These are phyloP conservation scores for Temnothorax rugatulus DNA, from an alignment of 2,888 invertebrate genomes.

Conservation along the genomic window DNA sequence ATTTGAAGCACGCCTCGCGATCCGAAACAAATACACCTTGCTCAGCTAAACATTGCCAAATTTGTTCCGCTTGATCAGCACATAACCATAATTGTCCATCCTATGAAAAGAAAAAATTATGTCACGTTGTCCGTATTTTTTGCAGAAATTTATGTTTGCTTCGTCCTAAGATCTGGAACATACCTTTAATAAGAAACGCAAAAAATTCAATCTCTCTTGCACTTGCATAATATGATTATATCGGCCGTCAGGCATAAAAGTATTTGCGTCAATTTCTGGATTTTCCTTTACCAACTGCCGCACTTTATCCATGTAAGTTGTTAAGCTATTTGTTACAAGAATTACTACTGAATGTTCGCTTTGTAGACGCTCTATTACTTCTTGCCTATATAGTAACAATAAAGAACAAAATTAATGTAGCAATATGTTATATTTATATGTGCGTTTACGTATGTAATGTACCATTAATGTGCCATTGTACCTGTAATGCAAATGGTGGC, in stretches of 20 bases:
- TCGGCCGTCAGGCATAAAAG: constrained; percentile 93
- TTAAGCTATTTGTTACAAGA: constrained; percentile 96
- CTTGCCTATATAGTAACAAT: constrained; percentile 87
- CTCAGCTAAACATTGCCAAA: constrained; percentile 98
- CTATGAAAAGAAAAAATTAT: constrained; percentile 83
- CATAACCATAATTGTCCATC: constrained; percentile 99
- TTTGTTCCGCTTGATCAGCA: constrained; percentile 98
- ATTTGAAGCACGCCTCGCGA: constrained; percentile 98
- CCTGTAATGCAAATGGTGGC: constrained; percentile 88
- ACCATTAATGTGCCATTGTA: constrained; percentile 76
- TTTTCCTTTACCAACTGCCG: constrained; percentile 90
- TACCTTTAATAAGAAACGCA: constrained; percentile 94
- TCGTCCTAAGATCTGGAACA: constrained; percentile 28
- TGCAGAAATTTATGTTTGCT: not conserved
- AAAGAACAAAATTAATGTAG: constrained; percentile 7
- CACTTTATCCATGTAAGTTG: constrained; percentile 95
- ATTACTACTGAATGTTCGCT: constrained; percentile 97
- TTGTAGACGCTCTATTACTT: constrained; percentile 96
- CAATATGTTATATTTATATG: not conserved
- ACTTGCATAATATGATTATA: constrained; percentile 97
- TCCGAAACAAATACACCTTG: constrained; percentile 96
- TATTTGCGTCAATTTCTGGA: constrained; percentile 92
- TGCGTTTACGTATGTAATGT: not conserved
- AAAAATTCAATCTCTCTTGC: constrained; percentile 96
- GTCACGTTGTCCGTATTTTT: not conserved